phyloP scores from a whole-genome alignment of 2,888 invertebrate species.

The Lacanobia wlatinum region DNA sequence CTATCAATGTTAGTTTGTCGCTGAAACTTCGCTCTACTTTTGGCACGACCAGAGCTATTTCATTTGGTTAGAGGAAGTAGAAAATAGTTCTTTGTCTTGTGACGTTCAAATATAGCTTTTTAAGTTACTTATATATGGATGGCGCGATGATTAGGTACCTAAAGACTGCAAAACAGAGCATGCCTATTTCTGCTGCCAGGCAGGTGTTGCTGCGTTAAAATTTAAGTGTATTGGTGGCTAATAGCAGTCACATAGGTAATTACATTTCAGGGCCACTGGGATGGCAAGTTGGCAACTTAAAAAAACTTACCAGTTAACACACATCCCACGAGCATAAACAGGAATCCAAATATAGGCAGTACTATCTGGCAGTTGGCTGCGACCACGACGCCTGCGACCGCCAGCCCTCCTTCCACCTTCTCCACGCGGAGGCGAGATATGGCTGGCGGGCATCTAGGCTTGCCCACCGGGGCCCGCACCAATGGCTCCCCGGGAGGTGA shows the following conservation, averaged over 20 bases:
- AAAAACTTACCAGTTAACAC: slow-evolving; percentile 92
- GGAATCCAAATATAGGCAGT: slow-evolving; percentile 94
- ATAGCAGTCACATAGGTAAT: no score
- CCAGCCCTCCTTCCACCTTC: slow-evolving; percentile 94
- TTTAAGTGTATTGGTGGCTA: no score
- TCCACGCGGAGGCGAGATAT: slow-evolving; percentile 93
- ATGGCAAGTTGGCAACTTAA: no score
- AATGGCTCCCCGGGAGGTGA: slow-evolving; percentile 91
- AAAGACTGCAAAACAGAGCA: neutral
- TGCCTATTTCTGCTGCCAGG: no score
- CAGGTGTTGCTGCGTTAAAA: no score
- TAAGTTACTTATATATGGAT: neutral
- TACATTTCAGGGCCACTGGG: no score
- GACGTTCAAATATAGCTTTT: neutral
- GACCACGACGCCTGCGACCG: slow-evolving; percentile 94
- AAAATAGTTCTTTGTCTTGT: neutral
- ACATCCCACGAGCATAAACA: slow-evolving; percentile 94
- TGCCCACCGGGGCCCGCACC: slow-evolving; percentile 89
- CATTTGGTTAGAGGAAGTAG: neutral
- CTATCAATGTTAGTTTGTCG: neutral
- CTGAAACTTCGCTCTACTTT: slow-evolving; percentile 5
- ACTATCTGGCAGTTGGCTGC: slow-evolving; percentile 95
- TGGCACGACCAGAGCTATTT: neutral
- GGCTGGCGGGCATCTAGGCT: slow-evolving; percentile 92
- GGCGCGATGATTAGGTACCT: no score